These are phyloP conservation scores for Heteronetta atricapilla DNA, from an alignment of 2,113 vertebrate genomes.

Conservation along the genomic window DNA sequence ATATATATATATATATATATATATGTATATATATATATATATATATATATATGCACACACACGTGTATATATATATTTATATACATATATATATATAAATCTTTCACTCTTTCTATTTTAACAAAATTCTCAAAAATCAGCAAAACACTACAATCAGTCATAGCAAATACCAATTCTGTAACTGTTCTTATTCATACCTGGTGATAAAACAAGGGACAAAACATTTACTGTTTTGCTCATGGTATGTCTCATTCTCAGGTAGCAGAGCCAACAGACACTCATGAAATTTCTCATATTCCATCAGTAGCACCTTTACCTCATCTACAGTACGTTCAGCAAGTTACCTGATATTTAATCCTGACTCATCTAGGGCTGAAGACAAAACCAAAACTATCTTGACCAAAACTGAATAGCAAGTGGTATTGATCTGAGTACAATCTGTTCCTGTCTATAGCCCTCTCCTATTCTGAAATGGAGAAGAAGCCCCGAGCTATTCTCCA, in stretches of 20 bases:
- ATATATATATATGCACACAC: neutral
- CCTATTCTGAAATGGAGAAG: neutral
- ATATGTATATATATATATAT: neutral
- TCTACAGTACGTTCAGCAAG: neutral
- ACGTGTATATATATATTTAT: no score
- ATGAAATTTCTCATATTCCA: neutral
- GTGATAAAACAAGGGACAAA: neutral
- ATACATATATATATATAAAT: neutral
- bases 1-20: neutral
- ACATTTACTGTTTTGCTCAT: neutral
- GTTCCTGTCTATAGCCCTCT: neutral
- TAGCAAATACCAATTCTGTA: neutral
- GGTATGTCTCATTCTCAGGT: neutral
- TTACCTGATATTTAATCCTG: neutral
- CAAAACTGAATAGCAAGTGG: neutral
- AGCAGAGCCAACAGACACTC: neutral
- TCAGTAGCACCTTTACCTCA: neutral
- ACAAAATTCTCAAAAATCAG: neutral
- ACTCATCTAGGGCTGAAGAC: neutral
- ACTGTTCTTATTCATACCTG: neutral
- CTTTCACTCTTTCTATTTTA: neutral
- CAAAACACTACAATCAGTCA: neutral
- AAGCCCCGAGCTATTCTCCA: neutral
- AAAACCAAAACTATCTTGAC: neutral
- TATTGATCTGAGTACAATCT: neutral